These are phyloP conservation scores for Ophonus ardosiacus DNA, from an alignment of 2,888 invertebrate species.

Conservation along the genomic window DNA sequence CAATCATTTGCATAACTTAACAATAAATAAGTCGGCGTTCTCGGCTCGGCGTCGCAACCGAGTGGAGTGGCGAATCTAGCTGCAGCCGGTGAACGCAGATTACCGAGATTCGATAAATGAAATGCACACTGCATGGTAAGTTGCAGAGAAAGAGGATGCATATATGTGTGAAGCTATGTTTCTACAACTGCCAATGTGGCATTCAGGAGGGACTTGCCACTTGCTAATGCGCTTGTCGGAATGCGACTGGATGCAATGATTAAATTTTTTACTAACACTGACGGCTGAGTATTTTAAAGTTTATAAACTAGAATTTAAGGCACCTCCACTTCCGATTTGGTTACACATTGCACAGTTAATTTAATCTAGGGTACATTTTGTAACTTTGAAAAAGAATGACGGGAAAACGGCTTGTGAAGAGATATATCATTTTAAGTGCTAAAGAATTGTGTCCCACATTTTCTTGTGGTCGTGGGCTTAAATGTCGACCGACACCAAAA, in stretches of 20 bases:
- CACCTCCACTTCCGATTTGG: background rate
- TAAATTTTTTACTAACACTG: background rate
- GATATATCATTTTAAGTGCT: too few relatives aligned
- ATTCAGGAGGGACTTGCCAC: slow-evolving; percentile 14
- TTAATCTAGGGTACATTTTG: too few relatives aligned
- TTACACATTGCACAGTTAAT: background rate
- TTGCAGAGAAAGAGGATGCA: background rate
- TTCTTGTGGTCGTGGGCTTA: too few relatives aligned
- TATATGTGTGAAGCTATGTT: slow-evolving; percentile 2
- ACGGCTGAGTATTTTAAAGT: background rate
- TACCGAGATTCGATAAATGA: slow-evolving; percentile 57
- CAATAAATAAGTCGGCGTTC: slow-evolving; percentile 72
- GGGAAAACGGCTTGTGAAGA: too few relatives aligned
- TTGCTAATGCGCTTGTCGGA: slow-evolving; percentile 19
- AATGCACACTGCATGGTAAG: slow-evolving; percentile 49
- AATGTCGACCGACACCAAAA: too few relatives aligned
- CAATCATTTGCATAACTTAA: slow-evolving; percentile 74
- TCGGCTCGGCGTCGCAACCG: slow-evolving; percentile 4
- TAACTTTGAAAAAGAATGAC: too few relatives aligned
- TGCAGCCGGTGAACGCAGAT: slow-evolving; percentile 50
- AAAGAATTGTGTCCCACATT: too few relatives aligned
- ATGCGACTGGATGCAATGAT: background rate
- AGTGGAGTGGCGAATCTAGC: slow-evolving; percentile 43
- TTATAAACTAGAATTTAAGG: background rate
- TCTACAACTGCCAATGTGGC: background rate